phyloP scores from a whole-genome alignment of 2,113 vertebrate species.

The Xenopus laevis region DNA sequence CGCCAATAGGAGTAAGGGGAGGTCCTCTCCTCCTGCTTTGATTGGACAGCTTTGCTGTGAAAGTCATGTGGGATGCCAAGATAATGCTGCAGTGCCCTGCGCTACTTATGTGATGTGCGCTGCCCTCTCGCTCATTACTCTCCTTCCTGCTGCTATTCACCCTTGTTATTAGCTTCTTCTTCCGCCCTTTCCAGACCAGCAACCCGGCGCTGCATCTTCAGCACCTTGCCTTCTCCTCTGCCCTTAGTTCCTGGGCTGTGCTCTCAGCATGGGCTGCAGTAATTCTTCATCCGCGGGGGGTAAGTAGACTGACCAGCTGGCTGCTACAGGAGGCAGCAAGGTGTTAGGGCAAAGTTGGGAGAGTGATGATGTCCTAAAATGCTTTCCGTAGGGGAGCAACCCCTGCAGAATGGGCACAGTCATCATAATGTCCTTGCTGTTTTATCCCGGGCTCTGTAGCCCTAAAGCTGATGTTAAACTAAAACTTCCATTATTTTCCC shows the following conservation, averaged over 20 bases:
- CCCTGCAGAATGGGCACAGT: background rate
- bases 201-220: too few species aligned
- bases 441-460: too few species aligned
- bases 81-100: background rate
- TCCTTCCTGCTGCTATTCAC: background rate
- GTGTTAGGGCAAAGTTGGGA: background rate
- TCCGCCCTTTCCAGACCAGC: background rate
- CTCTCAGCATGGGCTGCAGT: slow-evolving; percentile 24
- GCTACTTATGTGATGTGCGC: background rate
- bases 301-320: background rate
- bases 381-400: background rate
- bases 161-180: background rate
- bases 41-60: background rate
- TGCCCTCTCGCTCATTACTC: background rate
- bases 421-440: too few species aligned
- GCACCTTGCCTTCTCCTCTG: background rate
- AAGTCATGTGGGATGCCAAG: background rate
- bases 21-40: background rate
- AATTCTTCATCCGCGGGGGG: slow-evolving; percentile 26
- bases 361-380: background rate
- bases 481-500: too few species aligned
- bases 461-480: too few species aligned
- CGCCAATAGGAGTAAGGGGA: background rate
- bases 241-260: background rate
- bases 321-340: background rate